Evolutionary conservation across 2,797 vertebrate genomes (phyloP).

Genomic region (Pyrrhura leucotis): DNA sequence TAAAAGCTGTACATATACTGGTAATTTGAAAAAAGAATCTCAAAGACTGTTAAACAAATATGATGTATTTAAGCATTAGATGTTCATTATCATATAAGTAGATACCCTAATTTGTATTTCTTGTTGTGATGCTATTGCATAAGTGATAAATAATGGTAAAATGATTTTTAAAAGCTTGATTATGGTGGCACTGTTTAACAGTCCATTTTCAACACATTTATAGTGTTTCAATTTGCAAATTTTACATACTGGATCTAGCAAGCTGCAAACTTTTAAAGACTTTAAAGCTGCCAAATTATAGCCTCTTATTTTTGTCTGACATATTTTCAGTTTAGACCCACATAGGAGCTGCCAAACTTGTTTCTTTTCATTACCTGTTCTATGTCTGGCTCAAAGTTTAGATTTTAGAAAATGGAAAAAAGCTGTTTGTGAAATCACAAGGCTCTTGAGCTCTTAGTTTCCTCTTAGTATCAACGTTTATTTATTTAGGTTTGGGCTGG

Average conservation of each 20-base stretch:
- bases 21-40: background rate
- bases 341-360: conserved; percentile 80
- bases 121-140: background rate
- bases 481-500: conserved; percentile 86
- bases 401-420: conserved; percentile 86
- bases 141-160: conserved; percentile 17
- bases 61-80: background rate
- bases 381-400: conserved; percentile 82
- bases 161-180: conserved; percentile 19
- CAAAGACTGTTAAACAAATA: background rate
- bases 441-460: conserved; percentile 84
- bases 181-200: conserved; percentile 56
- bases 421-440: conserved; percentile 84
- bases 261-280: conserved; percentile 80
- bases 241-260: conserved; percentile 69
- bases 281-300: conserved; percentile 81
- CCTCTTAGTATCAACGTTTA: conserved; percentile 87
- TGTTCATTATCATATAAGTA: background rate
- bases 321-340: conserved; percentile 78
- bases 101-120: background rate
- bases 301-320: conserved; percentile 80
- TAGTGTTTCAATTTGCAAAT: conserved; percentile 77
- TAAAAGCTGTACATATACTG: background rate
- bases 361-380: conserved; percentile 86
- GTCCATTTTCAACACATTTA: conserved; percentile 67